A percentile compares a stretch with the other conserved stretches of the same genome.
phyloP scores from a whole-genome alignment of 2,113 vertebrate species.

The Syngnathus scovelli region DNA sequence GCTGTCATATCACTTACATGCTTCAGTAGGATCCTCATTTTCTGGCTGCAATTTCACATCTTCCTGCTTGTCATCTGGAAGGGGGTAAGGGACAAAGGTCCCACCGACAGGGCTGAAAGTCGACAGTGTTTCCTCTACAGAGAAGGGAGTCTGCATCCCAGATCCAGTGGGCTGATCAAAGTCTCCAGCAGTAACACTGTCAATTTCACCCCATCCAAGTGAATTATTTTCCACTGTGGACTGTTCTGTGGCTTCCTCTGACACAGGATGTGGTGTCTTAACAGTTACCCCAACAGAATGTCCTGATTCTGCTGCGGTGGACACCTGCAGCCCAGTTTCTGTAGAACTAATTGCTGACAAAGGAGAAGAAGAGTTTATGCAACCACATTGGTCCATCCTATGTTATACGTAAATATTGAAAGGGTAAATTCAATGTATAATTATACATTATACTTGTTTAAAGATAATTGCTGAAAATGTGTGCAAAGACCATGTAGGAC shows the following conservation, averaged over 20 bases:
- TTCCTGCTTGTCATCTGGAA: accelerated
- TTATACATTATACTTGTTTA: no score
- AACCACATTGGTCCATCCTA: not conserved
- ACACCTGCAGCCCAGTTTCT: not conserved
- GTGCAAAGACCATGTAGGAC: no score
- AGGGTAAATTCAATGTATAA: no score
- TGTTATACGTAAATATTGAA: not conserved
- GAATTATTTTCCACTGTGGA: not conserved
- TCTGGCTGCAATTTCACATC: accelerated
- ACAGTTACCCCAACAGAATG: not conserved
- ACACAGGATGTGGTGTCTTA: not conserved
- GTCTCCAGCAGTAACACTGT: not conserved
- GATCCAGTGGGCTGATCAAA: conserved; percentile 25
- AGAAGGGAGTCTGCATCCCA: not conserved
- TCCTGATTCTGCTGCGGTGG: not conserved
- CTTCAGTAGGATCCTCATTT: not conserved
- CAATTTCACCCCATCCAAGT: not conserved
- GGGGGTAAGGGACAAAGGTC: not conserved
- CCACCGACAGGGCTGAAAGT: not conserved
- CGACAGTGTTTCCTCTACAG: not conserved
- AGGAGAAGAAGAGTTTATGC: not conserved
- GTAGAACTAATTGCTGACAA: not conserved
- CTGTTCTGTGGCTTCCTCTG: not conserved
- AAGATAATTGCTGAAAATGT: no score
- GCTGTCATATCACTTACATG: conserved; percentile 27